A percentile compares a stretch with the other conserved stretches of the same genome.
These are phyloP conservation scores for Coendou prehensilis DNA, from an alignment of 2,797 vertebrate genomes.

Conservation along the genomic window DNA sequence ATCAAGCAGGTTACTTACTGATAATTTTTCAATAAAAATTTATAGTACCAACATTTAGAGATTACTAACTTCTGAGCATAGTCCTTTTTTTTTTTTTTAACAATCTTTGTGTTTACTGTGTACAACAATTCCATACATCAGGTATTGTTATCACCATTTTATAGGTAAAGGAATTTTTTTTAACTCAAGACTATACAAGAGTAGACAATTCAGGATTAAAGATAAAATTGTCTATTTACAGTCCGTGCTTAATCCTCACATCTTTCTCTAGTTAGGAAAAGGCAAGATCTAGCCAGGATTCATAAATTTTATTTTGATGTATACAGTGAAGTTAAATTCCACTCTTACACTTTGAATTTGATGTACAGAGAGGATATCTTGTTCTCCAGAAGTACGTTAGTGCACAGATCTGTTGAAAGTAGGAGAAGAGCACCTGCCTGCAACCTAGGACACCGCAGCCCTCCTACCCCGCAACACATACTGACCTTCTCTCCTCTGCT, in stretches of 20 bases:
- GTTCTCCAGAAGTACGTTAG: neutral
- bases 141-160: neutral
- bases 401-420: neutral
- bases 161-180: neutral
- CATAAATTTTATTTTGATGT: neutral
- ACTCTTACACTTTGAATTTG: neutral
- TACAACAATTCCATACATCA: neutral
- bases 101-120: neutral
- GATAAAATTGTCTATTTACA: neutral
- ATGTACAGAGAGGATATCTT: neutral
- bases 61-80: constrained; percentile 49
- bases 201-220: neutral
- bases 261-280: neutral
- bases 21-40: neutral
- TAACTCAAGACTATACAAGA: neutral
- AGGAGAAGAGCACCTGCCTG: neutral
- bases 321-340: neutral
- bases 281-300: neutral
- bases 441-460: neutral
- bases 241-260: neutral
- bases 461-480: neutral
- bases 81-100: neutral
- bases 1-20: neutral
- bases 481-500: neutral
- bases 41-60: neutral